These are phyloP conservation scores for Megaceryle alcyon DNA, from an alignment of 2,797 vertebrate species.

Conservation along the genomic window DNA sequence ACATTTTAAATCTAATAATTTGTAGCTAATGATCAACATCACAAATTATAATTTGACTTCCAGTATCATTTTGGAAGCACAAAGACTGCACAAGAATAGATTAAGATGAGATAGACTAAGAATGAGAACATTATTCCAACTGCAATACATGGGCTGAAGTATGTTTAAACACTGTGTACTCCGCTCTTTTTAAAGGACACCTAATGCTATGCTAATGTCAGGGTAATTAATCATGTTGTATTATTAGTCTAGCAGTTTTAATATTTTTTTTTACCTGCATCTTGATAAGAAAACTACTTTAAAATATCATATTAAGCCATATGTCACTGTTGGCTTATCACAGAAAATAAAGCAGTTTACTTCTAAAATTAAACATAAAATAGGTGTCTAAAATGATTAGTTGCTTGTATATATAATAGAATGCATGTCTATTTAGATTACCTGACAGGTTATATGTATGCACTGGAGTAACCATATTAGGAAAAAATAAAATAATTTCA, in stretches of 20 bases:
- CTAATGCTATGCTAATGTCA: neutral
- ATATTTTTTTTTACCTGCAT: neutral
- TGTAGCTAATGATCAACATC: neutral
- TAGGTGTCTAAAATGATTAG: neutral
- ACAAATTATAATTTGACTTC: neutral
- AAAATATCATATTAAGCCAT: neutral
- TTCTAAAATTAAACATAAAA: conserved; percentile 5
- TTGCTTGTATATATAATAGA: neutral
- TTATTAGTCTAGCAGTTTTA: neutral
- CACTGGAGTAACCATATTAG: neutral
- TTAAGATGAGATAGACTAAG: neutral
- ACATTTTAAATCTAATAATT: neutral
- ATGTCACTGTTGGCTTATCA: neutral
- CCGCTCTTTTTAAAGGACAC: neutral
- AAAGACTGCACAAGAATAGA: neutral
- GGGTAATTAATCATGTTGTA: neutral
- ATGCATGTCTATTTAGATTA: neutral
- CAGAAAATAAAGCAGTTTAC: neutral
- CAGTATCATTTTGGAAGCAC: neutral
- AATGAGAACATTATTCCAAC: neutral
- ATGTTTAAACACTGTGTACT: neutral
- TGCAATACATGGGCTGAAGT: neutral
- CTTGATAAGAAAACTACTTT: neutral
- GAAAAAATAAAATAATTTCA: neutral
- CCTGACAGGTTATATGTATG: neutral